Evolutionary conservation across 53 echinoderm and acorn worm species (phyloP).

Genomic region (Echinometra lucunter): DNA sequence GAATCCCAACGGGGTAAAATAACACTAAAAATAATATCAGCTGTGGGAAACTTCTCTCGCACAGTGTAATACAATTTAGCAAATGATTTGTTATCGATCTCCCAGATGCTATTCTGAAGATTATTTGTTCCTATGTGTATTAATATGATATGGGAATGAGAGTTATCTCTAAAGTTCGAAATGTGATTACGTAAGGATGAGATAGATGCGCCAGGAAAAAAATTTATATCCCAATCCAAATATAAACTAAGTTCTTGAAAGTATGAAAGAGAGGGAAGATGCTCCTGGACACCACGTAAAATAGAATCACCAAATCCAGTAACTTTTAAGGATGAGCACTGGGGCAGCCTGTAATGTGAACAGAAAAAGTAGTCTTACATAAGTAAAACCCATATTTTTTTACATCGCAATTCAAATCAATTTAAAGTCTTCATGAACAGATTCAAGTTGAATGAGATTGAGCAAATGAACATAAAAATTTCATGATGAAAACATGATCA

Average conservation of each 20-base stretch:
- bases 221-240: not conserved
- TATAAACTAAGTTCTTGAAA: not conserved
- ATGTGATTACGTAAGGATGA: not conserved
- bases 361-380: no score
- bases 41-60: not conserved
- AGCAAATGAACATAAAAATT: no score
- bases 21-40: not conserved
- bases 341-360: not conserved
- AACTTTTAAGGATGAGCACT: not conserved
- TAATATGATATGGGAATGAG: not conserved
- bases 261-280: not conserved
- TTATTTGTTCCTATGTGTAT: conserved; percentile 5
- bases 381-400: no score
- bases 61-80: not conserved
- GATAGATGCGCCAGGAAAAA: not conserved
- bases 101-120: not conserved
- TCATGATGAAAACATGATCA: no score
- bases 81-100: not conserved
- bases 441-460: no score
- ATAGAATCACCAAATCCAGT: not conserved
- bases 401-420: no score
- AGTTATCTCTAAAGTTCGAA: not conserved
- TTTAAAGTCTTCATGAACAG: no score
- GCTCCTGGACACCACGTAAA: not conserved
- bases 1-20: not conserved